These are phyloP conservation scores for Aspidiotus rigidus DNA, from an alignment of 2,888 invertebrate species.

Conservation along the genomic window DNA sequence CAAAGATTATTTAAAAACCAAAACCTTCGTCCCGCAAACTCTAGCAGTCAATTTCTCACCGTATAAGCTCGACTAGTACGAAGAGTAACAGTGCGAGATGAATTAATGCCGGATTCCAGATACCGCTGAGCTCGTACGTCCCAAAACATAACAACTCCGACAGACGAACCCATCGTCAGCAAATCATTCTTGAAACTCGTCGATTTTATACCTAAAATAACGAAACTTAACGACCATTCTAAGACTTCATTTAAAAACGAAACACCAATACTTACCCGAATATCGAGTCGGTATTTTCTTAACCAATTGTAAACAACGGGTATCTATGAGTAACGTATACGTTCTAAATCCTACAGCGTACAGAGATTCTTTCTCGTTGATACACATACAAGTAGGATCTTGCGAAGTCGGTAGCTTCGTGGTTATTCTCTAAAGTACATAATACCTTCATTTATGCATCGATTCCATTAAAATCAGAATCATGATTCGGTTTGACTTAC, in stretches of 20 bases:
- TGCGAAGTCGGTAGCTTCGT: conserved; percentile 78
- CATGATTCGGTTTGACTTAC: conserved; percentile 40
- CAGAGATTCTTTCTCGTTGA: conserved; percentile 65
- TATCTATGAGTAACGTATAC: conserved; percentile 80
- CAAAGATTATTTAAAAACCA: not conserved
- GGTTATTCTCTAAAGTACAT: conserved; percentile 56
- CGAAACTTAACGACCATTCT: not conserved
- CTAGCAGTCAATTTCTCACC: conserved; percentile 48
- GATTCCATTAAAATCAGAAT: not conserved
- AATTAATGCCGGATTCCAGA: conserved; percentile 79
- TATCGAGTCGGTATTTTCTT: conserved; percentile 74
- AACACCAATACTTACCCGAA: conserved; percentile 68
- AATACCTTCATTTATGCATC: not conserved
- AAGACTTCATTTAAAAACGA: not conserved
- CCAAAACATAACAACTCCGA: conserved; percentile 86
- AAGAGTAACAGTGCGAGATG: conserved; percentile 74
- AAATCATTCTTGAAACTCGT: conserved; percentile 68
- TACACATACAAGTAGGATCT: conserved; percentile 88
- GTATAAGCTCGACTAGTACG: conserved; percentile 83
- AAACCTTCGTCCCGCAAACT: no score
- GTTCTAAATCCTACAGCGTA: conserved; percentile 93
- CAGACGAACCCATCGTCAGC: conserved; percentile 85
- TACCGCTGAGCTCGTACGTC: conserved; percentile 86
- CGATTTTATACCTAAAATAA: conserved; percentile 38
- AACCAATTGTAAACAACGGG: conserved; percentile 66